A percentile compares a stretch with the other conserved stretches of the same genome.
These are phyloP conservation scores for Callosobruchus maculatus DNA, from an alignment of 2,888 invertebrate species.

Conservation along the genomic window DNA sequence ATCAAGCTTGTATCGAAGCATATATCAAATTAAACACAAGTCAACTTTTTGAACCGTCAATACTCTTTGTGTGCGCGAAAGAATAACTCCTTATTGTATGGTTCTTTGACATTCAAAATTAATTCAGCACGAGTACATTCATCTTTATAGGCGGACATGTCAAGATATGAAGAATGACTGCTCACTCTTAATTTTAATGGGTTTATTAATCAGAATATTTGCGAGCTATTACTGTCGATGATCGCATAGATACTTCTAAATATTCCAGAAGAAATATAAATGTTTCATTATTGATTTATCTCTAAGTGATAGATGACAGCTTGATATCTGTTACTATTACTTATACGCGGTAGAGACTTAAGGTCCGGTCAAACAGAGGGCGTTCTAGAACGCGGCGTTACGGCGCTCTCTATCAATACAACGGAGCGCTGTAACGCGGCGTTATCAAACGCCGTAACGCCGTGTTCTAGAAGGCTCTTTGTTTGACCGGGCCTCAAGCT, in stretches of 20 bases:
- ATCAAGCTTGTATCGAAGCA: background rate
- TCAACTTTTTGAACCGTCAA: background rate
- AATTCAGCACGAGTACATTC: background rate
- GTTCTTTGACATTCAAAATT: background rate
- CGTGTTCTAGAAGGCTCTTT: too few relatives aligned
- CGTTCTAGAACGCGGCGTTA: too few relatives aligned
- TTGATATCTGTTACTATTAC: too few relatives aligned
- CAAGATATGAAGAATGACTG: background rate
- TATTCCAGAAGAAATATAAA: too few relatives aligned
- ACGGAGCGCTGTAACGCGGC: too few relatives aligned
- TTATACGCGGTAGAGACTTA: too few relatives aligned
- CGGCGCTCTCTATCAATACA: too few relatives aligned
- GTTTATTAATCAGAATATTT: background rate
- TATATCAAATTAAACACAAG: background rate
- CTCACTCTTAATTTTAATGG: background rate
- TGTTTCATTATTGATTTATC: background rate
- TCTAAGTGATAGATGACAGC: too few relatives aligned
- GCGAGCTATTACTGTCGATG: background rate
- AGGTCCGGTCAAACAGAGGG: too few relatives aligned
- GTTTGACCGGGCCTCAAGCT: too few relatives aligned
- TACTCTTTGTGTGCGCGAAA: background rate
- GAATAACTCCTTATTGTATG: background rate
- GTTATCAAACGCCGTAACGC: too few relatives aligned
- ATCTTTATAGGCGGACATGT: background rate
- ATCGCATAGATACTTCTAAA: background rate